Conservation (phyloP, 2,797 vertebrate species). For the Hirundo rustica region DNA sequence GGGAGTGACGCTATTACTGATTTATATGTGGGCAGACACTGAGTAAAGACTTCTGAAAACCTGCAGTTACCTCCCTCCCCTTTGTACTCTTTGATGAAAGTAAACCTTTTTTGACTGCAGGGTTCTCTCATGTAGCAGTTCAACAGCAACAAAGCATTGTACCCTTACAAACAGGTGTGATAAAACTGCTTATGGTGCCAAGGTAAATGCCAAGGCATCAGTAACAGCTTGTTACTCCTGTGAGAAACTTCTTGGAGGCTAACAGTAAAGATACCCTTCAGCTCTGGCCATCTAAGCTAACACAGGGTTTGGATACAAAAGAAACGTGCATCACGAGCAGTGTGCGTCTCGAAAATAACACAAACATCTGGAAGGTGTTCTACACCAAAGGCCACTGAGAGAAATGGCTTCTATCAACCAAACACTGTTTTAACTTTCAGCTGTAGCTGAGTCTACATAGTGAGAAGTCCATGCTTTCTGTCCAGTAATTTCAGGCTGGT, state of each 20-base stretch:
- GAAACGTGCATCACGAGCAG: not conserved
- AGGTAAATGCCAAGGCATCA: not conserved
- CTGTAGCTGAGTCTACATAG: not conserved
- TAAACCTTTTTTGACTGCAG: not conserved
- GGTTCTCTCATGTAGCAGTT: not conserved
- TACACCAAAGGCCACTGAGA: constrained; percentile 19
- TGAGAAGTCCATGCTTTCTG: constrained; percentile 1
- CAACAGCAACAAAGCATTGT: not conserved
- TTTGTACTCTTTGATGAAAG: not conserved
- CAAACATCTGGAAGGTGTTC: not conserved
- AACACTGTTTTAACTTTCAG: not conserved
- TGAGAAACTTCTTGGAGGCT: not conserved
- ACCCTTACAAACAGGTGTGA: not conserved
- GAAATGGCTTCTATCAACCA: not conserved
- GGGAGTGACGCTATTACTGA: not conserved
- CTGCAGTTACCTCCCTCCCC: not conserved
- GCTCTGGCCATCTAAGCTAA: not conserved
- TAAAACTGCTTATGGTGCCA: fast-evolving
- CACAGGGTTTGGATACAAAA: not conserved
- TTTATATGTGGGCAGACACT: not conserved
- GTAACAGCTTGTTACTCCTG: not conserved
- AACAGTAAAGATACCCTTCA: not conserved
- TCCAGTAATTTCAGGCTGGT: constrained; percentile 10
- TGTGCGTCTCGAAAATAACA: not conserved
- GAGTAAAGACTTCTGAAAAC: not conserved